Evolutionary conservation across 1,140 invertebrate species (phyloP), one percentile per base, ranked within the genome.

Genomic region (Rhysida immarginata): DNA sequence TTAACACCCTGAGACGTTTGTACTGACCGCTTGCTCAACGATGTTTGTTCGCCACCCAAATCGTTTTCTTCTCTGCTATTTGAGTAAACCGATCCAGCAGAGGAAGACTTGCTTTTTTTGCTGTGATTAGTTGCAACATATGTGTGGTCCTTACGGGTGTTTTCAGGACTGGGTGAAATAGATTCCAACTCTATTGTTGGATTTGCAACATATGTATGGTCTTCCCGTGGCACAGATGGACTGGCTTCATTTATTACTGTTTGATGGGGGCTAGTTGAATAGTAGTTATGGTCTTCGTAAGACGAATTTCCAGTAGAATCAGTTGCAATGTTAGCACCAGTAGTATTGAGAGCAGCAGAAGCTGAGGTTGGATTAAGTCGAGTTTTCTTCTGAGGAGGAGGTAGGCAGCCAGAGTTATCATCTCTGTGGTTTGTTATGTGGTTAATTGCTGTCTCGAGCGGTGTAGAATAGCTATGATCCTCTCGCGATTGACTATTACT

Each of bases 381-480:
- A 16, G 29, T 35, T n/a, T n/a, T n/a, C n/a, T n/a, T n/a, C n/a
- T n/a, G n/a, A n/a, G n/a, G n/a, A n/a, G n/a, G n/a, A 8, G 29
- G 29, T 35, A 8, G 29, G 16, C 29, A 8, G 16, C 29, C 29
- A 35, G 29, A 35, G n/a, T n/a, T n/a, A n/a, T n/a, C n/a, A n/a
- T n/a, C n/a, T n/a, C n/a, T n/a, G n/a, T n/a, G n/a, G n/a, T n/a
- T n/a, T n/a, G n/a, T n/a, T n/a, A n/a, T n/a, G n/a, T n/a, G n/a
- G n/a, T n/a, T n/a, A n/a, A n/a, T n/a, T n/a, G n/a, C n/a, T n/a
- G n/a, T n/a, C 5, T 25, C 49, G 8, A 27, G 20, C 3, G 26
- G 26, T 24, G 24, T 56, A 3, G 44, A 56, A 25, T 56, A 56
- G 25, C 55, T 50, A 24, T n/a, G 41, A 50, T 59, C 55, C 25